A percentile compares a stretch with the other conserved stretches of the same genome.
Evolutionary conservation across 2,888 invertebrate species (phyloP).

Genomic region (Melangyna quadrimaculata): DNA sequence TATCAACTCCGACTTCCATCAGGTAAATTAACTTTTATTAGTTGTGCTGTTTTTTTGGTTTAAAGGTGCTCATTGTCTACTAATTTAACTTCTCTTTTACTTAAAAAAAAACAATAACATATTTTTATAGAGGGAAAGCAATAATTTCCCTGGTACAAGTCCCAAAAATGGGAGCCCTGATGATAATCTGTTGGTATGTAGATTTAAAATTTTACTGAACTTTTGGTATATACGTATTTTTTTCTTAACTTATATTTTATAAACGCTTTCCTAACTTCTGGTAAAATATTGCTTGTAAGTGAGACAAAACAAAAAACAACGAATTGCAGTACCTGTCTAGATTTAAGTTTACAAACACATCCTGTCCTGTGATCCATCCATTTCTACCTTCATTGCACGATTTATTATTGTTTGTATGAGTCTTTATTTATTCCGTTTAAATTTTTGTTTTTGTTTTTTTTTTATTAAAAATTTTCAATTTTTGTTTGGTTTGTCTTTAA

Average conservation of each 20-base stretch:
- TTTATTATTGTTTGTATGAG: conserved; percentile 60
- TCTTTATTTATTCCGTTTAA: conserved; percentile 11
- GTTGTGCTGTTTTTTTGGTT: background rate
- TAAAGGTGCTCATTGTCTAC: background rate
- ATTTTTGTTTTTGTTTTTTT: conserved; percentile 57
- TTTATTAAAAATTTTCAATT: conserved; percentile 51
- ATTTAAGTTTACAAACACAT: conserved; percentile 30
- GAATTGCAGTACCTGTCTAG: conserved; percentile 65
- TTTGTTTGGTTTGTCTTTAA: conserved; percentile 68
- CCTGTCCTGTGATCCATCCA: background rate
- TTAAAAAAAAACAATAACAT: conserved; percentile 9
- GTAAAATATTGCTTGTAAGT: conserved; percentile 56
- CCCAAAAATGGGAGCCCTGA: conserved; percentile 88
- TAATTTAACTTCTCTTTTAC: conserved; percentile 36
- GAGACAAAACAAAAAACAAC: conserved; percentile 63
- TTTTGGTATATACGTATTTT: conserved; percentile 34
- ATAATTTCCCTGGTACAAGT: conserved; percentile 83
- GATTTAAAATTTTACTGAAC: conserved; percentile 64
- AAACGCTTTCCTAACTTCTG: conserved; percentile 75
- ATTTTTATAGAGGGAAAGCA: conserved; percentile 85
- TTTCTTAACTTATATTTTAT: conserved; percentile 51
- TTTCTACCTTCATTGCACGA: conserved; percentile 44
- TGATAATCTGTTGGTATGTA: conserved; percentile 87
- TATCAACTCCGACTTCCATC: conserved; percentile 83
- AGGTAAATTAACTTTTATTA: conserved; percentile 78